Evolutionary conservation across 2,888 invertebrate species (phyloP), one percentile per base, ranked within the genome.

Genomic region (Odontocolon sp.): DNA sequence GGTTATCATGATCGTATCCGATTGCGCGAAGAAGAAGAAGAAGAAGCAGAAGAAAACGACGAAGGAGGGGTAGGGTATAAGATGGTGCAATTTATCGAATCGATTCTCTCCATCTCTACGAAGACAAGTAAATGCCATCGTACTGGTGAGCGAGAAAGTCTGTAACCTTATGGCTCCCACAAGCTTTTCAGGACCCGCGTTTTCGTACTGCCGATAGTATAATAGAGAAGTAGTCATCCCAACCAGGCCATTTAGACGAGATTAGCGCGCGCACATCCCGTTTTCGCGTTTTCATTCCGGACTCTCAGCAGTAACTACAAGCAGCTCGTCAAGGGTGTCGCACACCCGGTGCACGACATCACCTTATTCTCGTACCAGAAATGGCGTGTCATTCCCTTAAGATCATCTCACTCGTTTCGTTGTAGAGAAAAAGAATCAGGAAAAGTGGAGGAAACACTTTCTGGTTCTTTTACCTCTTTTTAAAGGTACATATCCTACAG

Each of bases 181-280:
- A 8, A 36, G 36, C 8, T n/a, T 40, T 40, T 6, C 16, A 40
- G 5, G 11, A 21, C 18, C 18, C 18, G 2, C 0, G 5, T 2
- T 6, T 8, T 42, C 1, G 1, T 8, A 18, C 8, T 42, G 16
- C 18, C 6, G 8, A 18, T 16, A 14, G 40, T 42, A 42, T 6
- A 8, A n/a, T n/a, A 5, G 33, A 9, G 3, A 33, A 33, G 33
- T 16, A 18, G 28, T 50, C 21, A 21, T 54, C 56, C 28, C 33
- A 21, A 16, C 31, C 59, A 31, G 42, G 33, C 52, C 69, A 66
- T 71, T 77, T 68, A 71, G 77, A 68, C 61, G 68, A 67, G 61
- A 77, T 71, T 68, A 70, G 77, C 59, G 59, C 38, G 63, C 57
- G 56, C 54, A 18, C 16, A 16, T 28, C 16, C n/a, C 4, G 54